Percentiles rank a stretch among this genome's conserved stretches.
Evolutionary conservation across 2,113 vertebrate genomes (phyloP).

Genomic region (Calcarius ornatus): DNA sequence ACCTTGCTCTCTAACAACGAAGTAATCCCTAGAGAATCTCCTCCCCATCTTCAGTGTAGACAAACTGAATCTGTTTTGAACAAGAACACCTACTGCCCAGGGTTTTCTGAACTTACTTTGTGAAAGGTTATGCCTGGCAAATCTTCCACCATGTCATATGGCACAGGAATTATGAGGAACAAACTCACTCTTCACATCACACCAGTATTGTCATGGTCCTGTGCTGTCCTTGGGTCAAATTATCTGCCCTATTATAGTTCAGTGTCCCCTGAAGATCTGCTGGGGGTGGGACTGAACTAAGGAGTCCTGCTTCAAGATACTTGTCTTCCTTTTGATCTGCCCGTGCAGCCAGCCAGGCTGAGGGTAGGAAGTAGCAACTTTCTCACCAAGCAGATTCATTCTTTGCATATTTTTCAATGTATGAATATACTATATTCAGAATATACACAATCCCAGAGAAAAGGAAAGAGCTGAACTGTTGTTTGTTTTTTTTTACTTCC

Average conservation of each 20-base stretch:
- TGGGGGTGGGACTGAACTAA: not conserved
- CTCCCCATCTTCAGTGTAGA: not conserved
- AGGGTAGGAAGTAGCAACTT: not conserved
- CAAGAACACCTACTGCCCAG: not conserved
- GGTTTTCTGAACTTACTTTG: not conserved
- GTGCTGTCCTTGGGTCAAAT: not conserved
- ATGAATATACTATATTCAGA: not conserved
- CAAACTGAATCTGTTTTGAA: not conserved
- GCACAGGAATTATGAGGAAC: not conserved
- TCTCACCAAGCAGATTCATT: not conserved
- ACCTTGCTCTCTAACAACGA: not conserved
- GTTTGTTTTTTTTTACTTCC: not conserved
- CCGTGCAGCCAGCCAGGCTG: not conserved
- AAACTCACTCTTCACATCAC: not conserved
- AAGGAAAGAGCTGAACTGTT: slow-evolving; percentile 25
- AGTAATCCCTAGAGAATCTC: not conserved
- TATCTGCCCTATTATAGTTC: not conserved
- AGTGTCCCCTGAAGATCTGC: not conserved
- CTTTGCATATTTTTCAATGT: not conserved
- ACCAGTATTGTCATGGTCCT: not conserved
- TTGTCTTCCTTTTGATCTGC: not conserved
- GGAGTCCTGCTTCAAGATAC: not conserved
- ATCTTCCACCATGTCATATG: not conserved
- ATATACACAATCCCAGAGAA: not conserved
- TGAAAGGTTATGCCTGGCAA: not conserved